Conservation (phyloP, 1,140 invertebrate species). For the Sipha flava region DNA sequence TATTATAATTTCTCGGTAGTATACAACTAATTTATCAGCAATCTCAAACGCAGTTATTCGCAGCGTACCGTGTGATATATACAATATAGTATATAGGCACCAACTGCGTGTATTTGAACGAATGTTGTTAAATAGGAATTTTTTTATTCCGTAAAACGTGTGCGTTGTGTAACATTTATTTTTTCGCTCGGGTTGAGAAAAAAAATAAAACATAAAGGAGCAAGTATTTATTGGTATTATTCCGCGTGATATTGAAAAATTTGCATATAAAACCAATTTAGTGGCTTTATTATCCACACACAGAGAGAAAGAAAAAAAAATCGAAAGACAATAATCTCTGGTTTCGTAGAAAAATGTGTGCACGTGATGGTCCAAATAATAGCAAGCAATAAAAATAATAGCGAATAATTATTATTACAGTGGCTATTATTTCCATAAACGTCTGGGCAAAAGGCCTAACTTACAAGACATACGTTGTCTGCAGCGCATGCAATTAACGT, state of each 20-base stretch:
- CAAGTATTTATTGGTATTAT: background rate
- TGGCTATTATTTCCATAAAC: no score
- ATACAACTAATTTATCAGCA: background rate
- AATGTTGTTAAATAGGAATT: no score
- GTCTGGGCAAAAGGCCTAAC: no score
- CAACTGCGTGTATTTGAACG: background rate
- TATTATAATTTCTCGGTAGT: background rate
- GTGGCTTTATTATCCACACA: background rate
- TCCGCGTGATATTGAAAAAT: background rate
- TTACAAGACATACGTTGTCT: no score
- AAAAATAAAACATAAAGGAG: background rate
- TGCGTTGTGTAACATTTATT: background rate
- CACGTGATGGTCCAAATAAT: background rate
- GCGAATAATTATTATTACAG: no score
- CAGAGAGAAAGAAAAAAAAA: no score
- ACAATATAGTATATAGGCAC: background rate
- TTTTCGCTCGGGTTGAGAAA: background rate
- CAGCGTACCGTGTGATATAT: background rate
- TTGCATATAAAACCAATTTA: background rate
- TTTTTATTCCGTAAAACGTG: background rate
- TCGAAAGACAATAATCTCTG: background rate
- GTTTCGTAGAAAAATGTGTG: background rate
- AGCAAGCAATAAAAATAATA: background rate
- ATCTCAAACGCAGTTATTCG: background rate
- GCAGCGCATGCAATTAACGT: no score